phyloP scores from a whole-genome alignment of 2,113 vertebrate species.

The Semicossyphus pulcher region DNA sequence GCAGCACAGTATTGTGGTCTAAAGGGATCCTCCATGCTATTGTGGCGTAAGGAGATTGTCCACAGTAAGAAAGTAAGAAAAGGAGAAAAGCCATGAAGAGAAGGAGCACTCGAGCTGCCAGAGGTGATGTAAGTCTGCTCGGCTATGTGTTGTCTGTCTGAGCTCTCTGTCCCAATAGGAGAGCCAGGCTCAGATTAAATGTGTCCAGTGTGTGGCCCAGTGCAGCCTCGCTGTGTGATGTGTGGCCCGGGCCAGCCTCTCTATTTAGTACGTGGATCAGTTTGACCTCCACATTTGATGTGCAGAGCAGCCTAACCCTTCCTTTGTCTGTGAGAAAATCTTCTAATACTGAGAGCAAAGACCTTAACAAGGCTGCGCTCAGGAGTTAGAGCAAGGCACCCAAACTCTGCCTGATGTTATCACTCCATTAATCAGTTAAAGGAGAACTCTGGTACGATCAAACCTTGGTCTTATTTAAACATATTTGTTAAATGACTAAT shows the following conservation, averaged over 20 bases:
- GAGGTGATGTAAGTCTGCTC: conserved; percentile 74
- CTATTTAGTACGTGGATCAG: conserved; percentile 72
- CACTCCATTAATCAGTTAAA: conserved; percentile 21
- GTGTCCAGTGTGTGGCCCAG: conserved; percentile 76
- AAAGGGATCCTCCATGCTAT: conserved; percentile 74
- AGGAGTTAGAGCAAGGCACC: conserved; percentile 37
- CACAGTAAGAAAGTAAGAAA: conserved; percentile 68
- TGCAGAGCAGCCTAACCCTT: conserved; percentile 60
- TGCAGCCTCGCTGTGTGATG: conserved; percentile 50
- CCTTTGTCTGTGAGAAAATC: conserved; percentile 63
- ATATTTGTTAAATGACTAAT: neutral
- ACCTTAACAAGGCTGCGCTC: conserved; percentile 50
- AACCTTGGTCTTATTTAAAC: neutral
- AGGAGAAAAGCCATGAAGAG: conserved; percentile 70
- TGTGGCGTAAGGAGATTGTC: conserved; percentile 79
- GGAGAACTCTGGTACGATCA: neutral
- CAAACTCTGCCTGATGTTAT: conserved; percentile 22
- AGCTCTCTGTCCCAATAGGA: conserved; percentile 48
- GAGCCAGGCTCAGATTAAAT: conserved; percentile 63
- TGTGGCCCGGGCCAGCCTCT: conserved; percentile 61
- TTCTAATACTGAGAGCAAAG: conserved; percentile 64
- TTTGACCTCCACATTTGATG: conserved; percentile 76
- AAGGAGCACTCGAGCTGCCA: conserved; percentile 72
- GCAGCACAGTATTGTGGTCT: conserved; percentile 65
- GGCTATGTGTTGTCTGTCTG: conserved; percentile 70